phyloP scores from a whole-genome alignment of 2,113 vertebrate species.

The Stegostoma tigrinum region DNA sequence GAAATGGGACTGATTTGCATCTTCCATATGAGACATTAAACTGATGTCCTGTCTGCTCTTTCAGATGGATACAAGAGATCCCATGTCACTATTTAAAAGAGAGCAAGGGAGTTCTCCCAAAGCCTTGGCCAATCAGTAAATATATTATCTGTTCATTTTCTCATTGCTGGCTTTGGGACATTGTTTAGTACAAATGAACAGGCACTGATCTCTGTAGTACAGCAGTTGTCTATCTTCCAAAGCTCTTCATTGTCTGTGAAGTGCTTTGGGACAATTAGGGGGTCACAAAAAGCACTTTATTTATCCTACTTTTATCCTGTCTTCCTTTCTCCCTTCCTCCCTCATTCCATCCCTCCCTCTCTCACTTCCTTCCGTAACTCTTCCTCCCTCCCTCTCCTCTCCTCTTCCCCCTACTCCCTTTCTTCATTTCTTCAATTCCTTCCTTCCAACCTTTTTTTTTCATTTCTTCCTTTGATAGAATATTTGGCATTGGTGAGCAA shows the following conservation, averaged over 20 bases:
- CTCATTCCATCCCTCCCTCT: background rate
- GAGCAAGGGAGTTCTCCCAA: background rate
- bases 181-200: background rate
- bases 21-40: background rate
- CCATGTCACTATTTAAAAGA: background rate
- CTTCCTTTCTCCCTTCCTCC: background rate
- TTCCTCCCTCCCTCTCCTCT: background rate
- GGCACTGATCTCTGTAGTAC: background rate
- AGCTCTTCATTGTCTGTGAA: background rate
- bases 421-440: background rate
- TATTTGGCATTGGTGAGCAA: background rate
- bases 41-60: background rate
- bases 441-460: background rate
- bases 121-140: background rate
- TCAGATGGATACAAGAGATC: background rate
- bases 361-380: background rate
- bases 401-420: background rate
- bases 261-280: background rate
- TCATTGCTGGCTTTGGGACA: background rate
- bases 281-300: background rate
- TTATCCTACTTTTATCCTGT: background rate
- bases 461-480: background rate
- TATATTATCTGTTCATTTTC: background rate
- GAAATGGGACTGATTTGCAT: conserved; percentile 32
- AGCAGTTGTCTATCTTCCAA: background rate